Evolutionary conservation across 2,888 invertebrate genomes (phyloP).

Genomic region (Adelognathus sp.): DNA sequence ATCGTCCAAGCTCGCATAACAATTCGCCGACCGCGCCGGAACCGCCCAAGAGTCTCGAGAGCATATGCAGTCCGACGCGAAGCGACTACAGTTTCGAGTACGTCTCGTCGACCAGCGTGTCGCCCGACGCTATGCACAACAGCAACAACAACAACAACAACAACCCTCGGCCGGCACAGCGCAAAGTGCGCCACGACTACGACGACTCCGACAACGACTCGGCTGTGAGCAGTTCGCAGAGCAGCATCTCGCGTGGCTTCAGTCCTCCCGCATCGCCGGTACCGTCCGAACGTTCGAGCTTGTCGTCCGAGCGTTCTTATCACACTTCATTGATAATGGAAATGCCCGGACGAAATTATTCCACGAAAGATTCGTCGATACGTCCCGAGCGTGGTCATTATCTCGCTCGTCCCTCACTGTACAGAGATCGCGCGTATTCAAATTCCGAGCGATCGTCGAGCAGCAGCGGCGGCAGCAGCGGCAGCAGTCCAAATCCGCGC

Average conservation of each 20-base stretch:
- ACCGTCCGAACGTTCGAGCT: constrained; percentile 82
- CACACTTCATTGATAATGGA: constrained; percentile 77
- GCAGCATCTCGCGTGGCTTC: constrained; percentile 88
- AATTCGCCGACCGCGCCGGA: constrained; percentile 71
- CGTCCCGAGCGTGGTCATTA: constrained; percentile 51
- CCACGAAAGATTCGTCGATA: constrained; percentile 38
- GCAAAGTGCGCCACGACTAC: constrained; percentile 77
- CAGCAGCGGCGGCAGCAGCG: constrained; percentile 82
- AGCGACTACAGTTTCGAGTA: constrained; percentile 85
- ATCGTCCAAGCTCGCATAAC: constrained; percentile 56
- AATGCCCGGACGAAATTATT: constrained; percentile 72
- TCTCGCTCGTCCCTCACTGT: constrained; percentile 34
- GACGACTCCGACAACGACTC: constrained; percentile 94
- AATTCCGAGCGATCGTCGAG: constrained; percentile 78
- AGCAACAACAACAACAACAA: no score
- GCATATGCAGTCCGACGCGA: constrained; percentile 83
- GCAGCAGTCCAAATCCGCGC: constrained; percentile 61
- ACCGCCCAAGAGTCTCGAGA: constrained; percentile 84
- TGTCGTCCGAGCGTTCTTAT: constrained; percentile 82
- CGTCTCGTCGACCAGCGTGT: constrained; percentile 75
- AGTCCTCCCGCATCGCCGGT: constrained; percentile 89
- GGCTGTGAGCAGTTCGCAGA: constrained; percentile 92
- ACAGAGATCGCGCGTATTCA: constrained; percentile 59
- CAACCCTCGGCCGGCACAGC: constrained; percentile 69
- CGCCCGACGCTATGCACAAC: constrained; percentile 71